Evolutionary conservation across 2,888 invertebrate species (phyloP), one percentile per base, ranked within the genome.

Genomic region (Galerucella pusilla): DNA sequence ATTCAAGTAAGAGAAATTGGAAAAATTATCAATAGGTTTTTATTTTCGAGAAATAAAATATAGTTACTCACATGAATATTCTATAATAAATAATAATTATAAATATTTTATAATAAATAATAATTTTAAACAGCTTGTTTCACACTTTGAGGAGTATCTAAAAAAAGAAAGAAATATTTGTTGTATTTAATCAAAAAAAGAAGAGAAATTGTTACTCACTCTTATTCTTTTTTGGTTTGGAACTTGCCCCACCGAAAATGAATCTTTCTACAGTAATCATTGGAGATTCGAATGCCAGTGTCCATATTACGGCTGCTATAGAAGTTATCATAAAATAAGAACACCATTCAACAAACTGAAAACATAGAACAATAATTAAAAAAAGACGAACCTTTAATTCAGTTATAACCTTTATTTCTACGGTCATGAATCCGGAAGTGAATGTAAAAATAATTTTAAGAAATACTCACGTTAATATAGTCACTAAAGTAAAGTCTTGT

Each of bases 261-360:
- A 54, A 14, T 68, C 75, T 80, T 67, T 82, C 82, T 4, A 82
- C 65, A 10, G 74, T 76, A 11, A 82, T 76, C 59, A 82, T 64
- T 1, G 83, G 83, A 4, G 76, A 75, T 68, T 83, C 83, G 60
- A 82, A 83, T n/a, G 81, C 76, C 45, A 83, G 54, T 9, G 78
- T 63, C 81, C 81, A 82, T 64, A 82, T 54, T 6, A 79, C 64
- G 9, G 83, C 76, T 6, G 79, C 10, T 5, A 80, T 7, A 57
- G 78, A 70, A 4, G 81, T 75, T 12, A 82, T 35, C 5, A 79
- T 70, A 9, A 80, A 77, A 63, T 75, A 68, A 2, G 69, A 75
- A 64, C 78, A 77, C 71, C 74, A 80, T 4, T 52, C 10, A 11
- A 68, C 42, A 67, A 79, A 75, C 80, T 80, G 54, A 69, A 80